These are phyloP conservation scores for Mesaphorura yosii DNA, from an alignment of 1,140 invertebrate genomes.

Conservation along the genomic window DNA sequence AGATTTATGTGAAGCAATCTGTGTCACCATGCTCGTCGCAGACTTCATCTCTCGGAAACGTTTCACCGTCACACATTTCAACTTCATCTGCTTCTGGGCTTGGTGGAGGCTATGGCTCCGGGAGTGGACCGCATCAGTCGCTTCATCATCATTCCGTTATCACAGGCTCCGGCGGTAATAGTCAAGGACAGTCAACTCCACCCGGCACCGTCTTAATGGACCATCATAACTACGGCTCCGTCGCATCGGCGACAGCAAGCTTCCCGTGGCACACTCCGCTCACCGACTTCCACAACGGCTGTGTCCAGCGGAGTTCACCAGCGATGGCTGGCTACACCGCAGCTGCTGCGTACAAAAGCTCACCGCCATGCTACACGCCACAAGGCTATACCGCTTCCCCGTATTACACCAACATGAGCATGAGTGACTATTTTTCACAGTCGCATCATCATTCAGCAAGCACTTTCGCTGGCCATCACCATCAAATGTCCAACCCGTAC, in stretches of 20 bases:
- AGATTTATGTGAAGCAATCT: slow-evolving; percentile 23
- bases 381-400: slow-evolving; percentile 19
- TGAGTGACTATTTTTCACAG: slow-evolving; percentile 20
- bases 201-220: slow-evolving; percentile 17
- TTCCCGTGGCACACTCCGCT: slow-evolving; percentile 29
- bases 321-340: slow-evolving; percentile 5
- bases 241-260: slow-evolving; percentile 20
- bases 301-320: no score
- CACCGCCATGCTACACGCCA: slow-evolving; percentile 1
- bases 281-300: slow-evolving; percentile 25
- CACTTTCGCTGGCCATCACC: slow-evolving; percentile 6
- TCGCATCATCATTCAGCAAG: neutral
- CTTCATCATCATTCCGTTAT: no score
- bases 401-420: slow-evolving; percentile 25
- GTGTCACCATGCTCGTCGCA: slow-evolving; percentile 21
- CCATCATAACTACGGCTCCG: slow-evolving; percentile 24
- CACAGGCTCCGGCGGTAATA: slow-evolving; percentile 13
- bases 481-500: slow-evolving; percentile 30
- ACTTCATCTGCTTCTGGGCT: slow-evolving; percentile 8
- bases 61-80: slow-evolving; percentile 26
- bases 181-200: slow-evolving; percentile 29
- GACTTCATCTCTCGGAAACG: slow-evolving; percentile 22
- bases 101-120: neutral
- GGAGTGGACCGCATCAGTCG: no score
- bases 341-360: slow-evolving; percentile 10